Base-by-base conservation (phyloP, 2,113 vertebrate species). In the Catharus bicknelli region DNA sequence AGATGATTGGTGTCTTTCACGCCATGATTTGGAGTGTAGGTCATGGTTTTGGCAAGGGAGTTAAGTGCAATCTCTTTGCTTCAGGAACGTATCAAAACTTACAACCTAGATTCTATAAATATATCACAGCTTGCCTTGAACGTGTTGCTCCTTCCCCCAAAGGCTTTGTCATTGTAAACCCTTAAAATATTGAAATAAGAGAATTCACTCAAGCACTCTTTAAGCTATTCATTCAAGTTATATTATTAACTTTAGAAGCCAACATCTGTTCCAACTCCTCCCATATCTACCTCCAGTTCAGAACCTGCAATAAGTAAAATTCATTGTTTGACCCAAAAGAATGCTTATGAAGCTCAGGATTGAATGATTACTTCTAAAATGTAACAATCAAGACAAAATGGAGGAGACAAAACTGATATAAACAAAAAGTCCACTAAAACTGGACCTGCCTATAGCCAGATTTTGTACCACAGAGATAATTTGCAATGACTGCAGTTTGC, bases 1-100 rank as follows among this genome's bases (percentile, higher is more conserved):
- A 86, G 59, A 36, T 38, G 62, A 42, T 8, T 29, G 1, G 6
- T 51, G 42, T 34, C 40, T 75, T 75, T 78, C 40, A 54, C 27
- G 27, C 11, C 84, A 67, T 0, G 0, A 32, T 64, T 59, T 7
- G 4, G 51, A 74, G 11, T 8, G 8, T 5, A 48, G 48, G 19
- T 58, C 9, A 9, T 22, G n/a, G 30, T 63, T 94, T 48, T 78
- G 48, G 48, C 43, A 63, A 70, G 8, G 11, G 10, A 73, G 10
- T 59, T 76, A 55, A 73, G 20, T 48, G 42, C 38, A 77, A 23
- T 43, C 51, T 74, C 47, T 54, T 66, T 64, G 25, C 62, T 85
- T 79, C 43, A 47, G 53, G 30, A 69, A 53, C 53, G 38, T 68
- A 66, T 19, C 34, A 76, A 75, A 82, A 64, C 12, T 54, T 15